Evolutionary conservation across 2,888 invertebrate genomes (phyloP), one percentile per base, ranked within the genome.

Genomic region (Cosmorhoe ocellata): DNA sequence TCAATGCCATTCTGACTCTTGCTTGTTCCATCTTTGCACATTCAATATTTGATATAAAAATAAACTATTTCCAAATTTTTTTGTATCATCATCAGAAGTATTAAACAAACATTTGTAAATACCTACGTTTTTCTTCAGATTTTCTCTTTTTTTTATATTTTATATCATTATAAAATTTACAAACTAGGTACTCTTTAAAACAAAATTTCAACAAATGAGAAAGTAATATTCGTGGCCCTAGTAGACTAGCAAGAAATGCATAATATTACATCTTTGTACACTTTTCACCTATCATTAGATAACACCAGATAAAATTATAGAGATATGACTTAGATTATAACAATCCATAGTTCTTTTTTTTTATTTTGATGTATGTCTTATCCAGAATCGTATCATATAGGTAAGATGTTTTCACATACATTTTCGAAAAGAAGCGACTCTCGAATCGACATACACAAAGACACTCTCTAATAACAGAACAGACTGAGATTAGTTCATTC

Each of bases 191-290:
- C 67, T 63, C 56, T 62, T 64, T 67, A 69, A 63, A 74, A 71
- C 68, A 63, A 68, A 65, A 43, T 71, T 68, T 69, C 58, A 71
- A 75, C 71, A 71, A n/a, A 68, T 62, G 65, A 68, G 58, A 67
- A 57, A 66, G 67, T 66, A 50, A 47, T 63, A 71, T 73, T 79
- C 76, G 84, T 86, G 89, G 86, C 83, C 83, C 86, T 85, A 87
- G 76, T 69, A 79, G 88, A 90, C 90, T 90, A 89, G 88, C 82
- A 73, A 81, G 84, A 89, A 90, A 90, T 88, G 87, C 87, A 86
- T n/a, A 79, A 77, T 80, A 78, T 77, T 81, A 62, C 81, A 77
- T 75, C 80, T 86, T 88, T 88, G 88, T 89, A 90, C 89, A 89
- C 69, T 81, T 82, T 82, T 81, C 74, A 75, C 88, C 84, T 89